Evolutionary conservation across 2,888 invertebrate genomes (phyloP), one percentile per base, ranked within the genome.

Genomic region (Trilocha varians): DNA sequence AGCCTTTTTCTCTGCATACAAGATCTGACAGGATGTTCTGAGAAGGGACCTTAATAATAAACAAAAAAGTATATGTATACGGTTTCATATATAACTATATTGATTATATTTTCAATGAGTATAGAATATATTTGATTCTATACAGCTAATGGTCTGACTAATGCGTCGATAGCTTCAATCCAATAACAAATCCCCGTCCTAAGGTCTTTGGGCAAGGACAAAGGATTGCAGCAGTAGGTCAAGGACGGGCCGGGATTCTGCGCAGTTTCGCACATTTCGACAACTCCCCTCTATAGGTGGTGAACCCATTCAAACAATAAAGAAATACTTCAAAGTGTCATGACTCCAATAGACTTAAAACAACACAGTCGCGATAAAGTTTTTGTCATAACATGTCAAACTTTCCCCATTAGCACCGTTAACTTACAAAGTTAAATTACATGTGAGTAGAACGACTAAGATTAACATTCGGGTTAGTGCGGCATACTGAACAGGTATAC

Each of bases 221-320:
- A 75, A 78, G 75, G 71, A 76, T 58, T 69, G 70, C 66, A 65
- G 47, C 52, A 53, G 60, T 57, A 17, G 50, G 84, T 82, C 84
- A 84, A 85, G 84, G 84, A 60, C 74, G 69, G 79, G 84, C 62
- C 82, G 61, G 69, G 83, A 82, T 78, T 83, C 82, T 83, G 83
- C 84, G 84, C 84, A 82, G 59, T 48, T 36, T 44, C 37, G 42
- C 39, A 40, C 38, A 14, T 25, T 35, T 33, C 25, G 25, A 25
- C 25, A 25, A 25, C 25, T 25, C 25, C 25, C 25, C 11, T 25
- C n/a, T n/a, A n/a, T n/a, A n/a, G n/a, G 25, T 25, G 25, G 8
- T 11, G 17, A 39, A 39, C 9, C 17, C 16, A 38, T 25, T 25
- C 25, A 25, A 25, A 9, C 11, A 11, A 11, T 2, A 11, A 25